Evolutionary conservation across 2,797 vertebrate genomes (phyloP).

Genomic region (Lithobates pipiens): DNA sequence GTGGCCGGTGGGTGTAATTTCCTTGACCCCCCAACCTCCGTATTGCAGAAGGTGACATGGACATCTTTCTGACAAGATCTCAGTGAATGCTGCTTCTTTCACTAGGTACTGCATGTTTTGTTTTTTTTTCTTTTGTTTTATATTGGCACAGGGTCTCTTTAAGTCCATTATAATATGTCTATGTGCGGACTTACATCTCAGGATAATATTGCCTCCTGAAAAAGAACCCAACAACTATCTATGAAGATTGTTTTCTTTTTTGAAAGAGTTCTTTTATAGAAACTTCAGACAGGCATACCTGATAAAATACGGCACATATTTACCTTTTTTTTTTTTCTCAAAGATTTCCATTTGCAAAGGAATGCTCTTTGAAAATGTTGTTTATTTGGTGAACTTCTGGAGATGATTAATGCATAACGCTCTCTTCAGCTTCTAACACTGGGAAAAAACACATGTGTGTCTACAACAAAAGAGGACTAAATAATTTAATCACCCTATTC

Average conservation of each 20-base stretch:
- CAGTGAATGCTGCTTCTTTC: too few species aligned
- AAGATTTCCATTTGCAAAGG: background rate
- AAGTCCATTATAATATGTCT: too few species aligned
- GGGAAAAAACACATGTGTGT: conserved; percentile 36
- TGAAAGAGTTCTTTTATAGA: background rate
- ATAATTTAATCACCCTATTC: conserved; percentile 50
- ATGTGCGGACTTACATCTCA: too few species aligned
- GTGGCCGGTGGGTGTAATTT: too few species aligned
- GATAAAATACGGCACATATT: background rate
- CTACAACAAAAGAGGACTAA: conserved; percentile 50
- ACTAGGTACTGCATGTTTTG: too few species aligned
- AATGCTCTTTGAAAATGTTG: conserved; percentile 20
- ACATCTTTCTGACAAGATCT: too few species aligned
- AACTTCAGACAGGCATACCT: background rate
- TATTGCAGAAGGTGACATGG: too few species aligned
- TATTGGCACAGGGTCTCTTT: too few species aligned
- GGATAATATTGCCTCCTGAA: too few species aligned
- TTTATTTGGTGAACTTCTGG: conserved; percentile 31
- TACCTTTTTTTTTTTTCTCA: background rate
- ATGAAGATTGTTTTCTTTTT: background rate
- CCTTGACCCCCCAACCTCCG: too few species aligned
- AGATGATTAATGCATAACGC: conserved; percentile 45
- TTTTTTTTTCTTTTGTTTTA: too few species aligned
- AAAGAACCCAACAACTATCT: background rate
- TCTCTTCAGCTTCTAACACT: conserved; percentile 25